Conservation (phyloP, 2,113 vertebrate genomes). For the Emydura subglobosa region DNA sequence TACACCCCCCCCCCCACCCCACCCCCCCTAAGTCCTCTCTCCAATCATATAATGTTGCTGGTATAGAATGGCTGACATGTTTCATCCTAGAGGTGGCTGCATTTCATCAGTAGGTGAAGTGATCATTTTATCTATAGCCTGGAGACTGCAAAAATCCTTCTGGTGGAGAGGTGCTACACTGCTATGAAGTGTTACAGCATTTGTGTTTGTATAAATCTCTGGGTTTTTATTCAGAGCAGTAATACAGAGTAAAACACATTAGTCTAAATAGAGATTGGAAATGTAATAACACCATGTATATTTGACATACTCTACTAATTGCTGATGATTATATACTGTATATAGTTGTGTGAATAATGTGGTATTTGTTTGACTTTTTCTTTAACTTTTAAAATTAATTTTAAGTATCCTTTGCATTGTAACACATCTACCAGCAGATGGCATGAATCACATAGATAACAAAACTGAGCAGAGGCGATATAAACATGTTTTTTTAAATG, state of each 20-base stretch:
- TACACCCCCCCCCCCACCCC: neutral
- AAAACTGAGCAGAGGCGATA: neutral
- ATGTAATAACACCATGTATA: neutral
- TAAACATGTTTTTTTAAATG: neutral
- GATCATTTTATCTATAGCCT: neutral
- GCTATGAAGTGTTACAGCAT: neutral
- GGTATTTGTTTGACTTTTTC: slow-evolving; percentile 7
- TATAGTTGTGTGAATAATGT: neutral
- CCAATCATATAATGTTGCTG: neutral
- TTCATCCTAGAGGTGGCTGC: neutral
- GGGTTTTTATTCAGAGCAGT: neutral
- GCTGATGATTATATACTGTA: neutral
- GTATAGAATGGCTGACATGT: neutral
- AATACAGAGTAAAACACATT: neutral
- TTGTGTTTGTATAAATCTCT: neutral
- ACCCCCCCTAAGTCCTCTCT: accelerated
- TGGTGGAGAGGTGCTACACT: neutral
- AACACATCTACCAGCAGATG: slow-evolving; percentile 57
- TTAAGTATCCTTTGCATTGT: slow-evolving; percentile 19
- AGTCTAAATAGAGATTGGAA: neutral
- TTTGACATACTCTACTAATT: neutral
- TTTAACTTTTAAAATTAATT: slow-evolving; percentile 7
- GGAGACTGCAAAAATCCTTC: neutral
- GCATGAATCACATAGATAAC: slow-evolving; percentile 53
- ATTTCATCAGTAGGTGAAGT: neutral